A percentile compares a stretch with the other conserved stretches of the same genome.
Conservation (phyloP, 2,888 invertebrate species). For the Eugnorisma glareosa region DNA sequence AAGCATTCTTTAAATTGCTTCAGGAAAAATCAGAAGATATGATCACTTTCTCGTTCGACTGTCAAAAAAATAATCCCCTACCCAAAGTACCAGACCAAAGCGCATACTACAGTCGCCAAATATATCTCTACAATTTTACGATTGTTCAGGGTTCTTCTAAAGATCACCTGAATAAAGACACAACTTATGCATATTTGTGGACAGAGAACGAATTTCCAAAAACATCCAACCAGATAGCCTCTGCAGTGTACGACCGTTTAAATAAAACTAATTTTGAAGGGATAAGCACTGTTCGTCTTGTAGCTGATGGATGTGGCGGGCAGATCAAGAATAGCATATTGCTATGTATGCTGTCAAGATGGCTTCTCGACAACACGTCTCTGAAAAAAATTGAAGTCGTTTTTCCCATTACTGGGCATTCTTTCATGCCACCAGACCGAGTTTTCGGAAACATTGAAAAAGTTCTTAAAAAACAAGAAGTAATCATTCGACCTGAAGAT, state of each 20-base stretch:
- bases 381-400: conserved; percentile 40
- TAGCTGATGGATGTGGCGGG: conserved; percentile 65
- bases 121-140: too few species aligned
- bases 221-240: neutral
- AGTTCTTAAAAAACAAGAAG: conserved; percentile 31
- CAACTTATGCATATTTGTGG: conserved; percentile 17
- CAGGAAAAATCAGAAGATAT: too few species aligned
- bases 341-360: conserved; percentile 61
- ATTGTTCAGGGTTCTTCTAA: too few species aligned
- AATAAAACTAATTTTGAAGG: conserved; percentile 26
- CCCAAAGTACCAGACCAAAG: too few species aligned
- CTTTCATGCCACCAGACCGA: conserved; percentile 19
- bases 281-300: conserved; percentile 32
- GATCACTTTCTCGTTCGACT: too few species aligned
- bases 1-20: too few species aligned
- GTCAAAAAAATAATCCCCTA: too few species aligned
- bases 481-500: conserved; percentile 30
- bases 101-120: too few species aligned
- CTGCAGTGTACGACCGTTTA: neutral
- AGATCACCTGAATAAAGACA: conserved; percentile 28
- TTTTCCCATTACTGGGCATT: conserved; percentile 57
- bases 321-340: conserved; percentile 66
- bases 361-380: conserved; percentile 55
- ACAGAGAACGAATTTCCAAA: too few species aligned
- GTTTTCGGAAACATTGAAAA: conserved; percentile 51